A percentile compares a stretch with the other conserved stretches of the same genome.
Evolutionary conservation across 1,140 invertebrate species (phyloP).

Genomic region (Diprion similis): DNA sequence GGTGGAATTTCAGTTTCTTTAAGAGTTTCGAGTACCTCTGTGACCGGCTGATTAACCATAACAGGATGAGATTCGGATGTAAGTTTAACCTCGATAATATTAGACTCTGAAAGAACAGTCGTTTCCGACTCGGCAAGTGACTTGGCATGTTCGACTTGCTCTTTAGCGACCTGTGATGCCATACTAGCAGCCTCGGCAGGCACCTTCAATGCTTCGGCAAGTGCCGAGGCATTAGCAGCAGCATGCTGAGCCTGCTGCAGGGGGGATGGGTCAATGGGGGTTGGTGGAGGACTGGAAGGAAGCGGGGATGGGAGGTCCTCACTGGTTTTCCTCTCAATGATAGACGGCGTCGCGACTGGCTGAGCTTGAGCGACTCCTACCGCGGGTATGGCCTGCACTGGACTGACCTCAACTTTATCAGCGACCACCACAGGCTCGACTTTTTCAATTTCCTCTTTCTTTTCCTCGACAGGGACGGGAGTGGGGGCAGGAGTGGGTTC

Average conservation of each 20-base stretch:
- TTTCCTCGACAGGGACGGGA: constrained; percentile 42
- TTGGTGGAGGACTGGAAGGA: constrained; percentile 58
- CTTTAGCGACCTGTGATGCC: background rate
- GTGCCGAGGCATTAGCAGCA: constrained; percentile 47
- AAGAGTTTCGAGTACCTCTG: too few relatives aligned
- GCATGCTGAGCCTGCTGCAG: constrained; percentile 56
- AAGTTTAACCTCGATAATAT: background rate
- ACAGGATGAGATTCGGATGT: background rate
- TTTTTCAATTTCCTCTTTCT: constrained; percentile 44
- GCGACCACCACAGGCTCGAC: constrained; percentile 37
- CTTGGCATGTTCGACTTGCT: background rate
- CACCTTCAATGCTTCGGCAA: constrained; percentile 51
- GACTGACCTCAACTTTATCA: constrained; percentile 59
- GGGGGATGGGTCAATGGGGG: constrained; percentile 58
- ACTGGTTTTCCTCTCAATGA: constrained; percentile 62
- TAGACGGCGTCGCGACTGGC: constrained; percentile 52
- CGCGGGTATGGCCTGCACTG: constrained; percentile 25
- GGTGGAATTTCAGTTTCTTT: too few relatives aligned
- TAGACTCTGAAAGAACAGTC: background rate
- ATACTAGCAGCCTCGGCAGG: constrained; percentile 41
- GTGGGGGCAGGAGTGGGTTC: constrained; percentile 41
- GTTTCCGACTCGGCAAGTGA: background rate
- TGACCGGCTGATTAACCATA: background rate
- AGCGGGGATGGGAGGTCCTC: constrained; percentile 55
- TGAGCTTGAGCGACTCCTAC: constrained; percentile 30